Base-by-base conservation (phyloP, 2,888 invertebrate species). In the Drosophila phalerata region DNA sequence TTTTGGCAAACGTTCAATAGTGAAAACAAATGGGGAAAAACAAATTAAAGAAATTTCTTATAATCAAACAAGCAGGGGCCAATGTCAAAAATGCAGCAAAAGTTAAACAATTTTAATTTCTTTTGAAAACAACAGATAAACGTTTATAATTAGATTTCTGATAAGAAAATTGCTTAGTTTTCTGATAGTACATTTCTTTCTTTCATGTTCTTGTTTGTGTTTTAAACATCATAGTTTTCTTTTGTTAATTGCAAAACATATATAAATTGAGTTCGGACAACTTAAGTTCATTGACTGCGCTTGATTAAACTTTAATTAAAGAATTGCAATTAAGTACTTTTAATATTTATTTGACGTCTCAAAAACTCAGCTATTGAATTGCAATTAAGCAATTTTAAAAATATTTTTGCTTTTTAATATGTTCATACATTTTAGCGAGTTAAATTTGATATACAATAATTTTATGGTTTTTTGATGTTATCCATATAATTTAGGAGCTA, bases 1-100 rank as follows among this genome's bases (percentile, higher is more conserved):
- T 67, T 80, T 86, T 87, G 86, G 86, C 88, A 88, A 71, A 49
- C 45, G 62, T 75, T 86, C 88, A 85, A 76, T 62, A 53, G 55
- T 52, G 48, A 73, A 53, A 74, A 52, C 37, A 69, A 69, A 43
- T 62, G 19, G 28, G 28, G 48, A 42, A 66, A 58, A 69, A 72
- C 28, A 61, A 52, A 56, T 42, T 48, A 22, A 10, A 43, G 3
- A 69, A 56, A 67, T 49, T 70, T 49, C 58, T 47, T 67, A 77
- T 63, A 79, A 69, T 61, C 69, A 71, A 77, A 57, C 43, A 45
- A 40, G 53, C 53, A 61, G 62, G 17, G 63, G 52, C 53, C 81
- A 82, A 84, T 82, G 77, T 79, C 85, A 79, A 60, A 78, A 69
- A 69, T 85, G 77, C 79, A 82, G 25, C 48, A 53, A 69, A 37